Base-by-base conservation (phyloP, 2,797 vertebrate species). In the Anguilla marmorata region DNA sequence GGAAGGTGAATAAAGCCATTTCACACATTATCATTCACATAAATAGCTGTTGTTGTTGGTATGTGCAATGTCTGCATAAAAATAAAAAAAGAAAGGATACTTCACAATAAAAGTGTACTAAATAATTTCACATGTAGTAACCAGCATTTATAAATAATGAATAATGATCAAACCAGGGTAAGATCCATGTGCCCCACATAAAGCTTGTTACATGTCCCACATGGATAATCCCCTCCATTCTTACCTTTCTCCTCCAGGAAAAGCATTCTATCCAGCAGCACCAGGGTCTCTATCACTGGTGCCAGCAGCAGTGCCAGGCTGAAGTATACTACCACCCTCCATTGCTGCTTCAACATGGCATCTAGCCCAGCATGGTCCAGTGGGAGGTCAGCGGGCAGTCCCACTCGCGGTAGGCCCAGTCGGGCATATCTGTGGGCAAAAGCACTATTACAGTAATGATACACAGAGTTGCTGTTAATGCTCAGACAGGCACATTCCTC, bases 181-280 rank as follows among this genome's bases (percentile, higher is more conserved):
- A 4, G 0, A 0, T 0, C 8, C 58, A 27, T 8, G 56, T 21
- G 19, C 37, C 11, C 30, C 54, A 8, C 84, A 30, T 60, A 16
- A 60, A 56, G 30, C 30, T 33, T 9, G 3, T 14, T 85, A 8
- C 8, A 33, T 3, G 37, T 85, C 8, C 2, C 11, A 54, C 5
- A 37, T 21, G 12, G 69, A 74, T 5, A 12, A 74, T 33, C 7
- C 56, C 56, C 56, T 85, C 56, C 21, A 30, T 84, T 66, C 96
- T 93, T 89, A 98, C 98, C 98, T 89, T 94, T 96, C 91, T 99
- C 98, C 91, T 97, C 96, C 86, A 99, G 95, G 93, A 96, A 99
- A 56, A 99, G 96, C 89, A 98, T 95, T 85, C 98, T 92, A 92
- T 99, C 98, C 14, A 99, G 94, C 85, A 99, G 96, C 90, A 99